Evolutionary conservation across 2,888 invertebrate genomes (phyloP), one percentile per base, ranked within the genome.

Genomic region (Xestobium rufovillosum): DNA sequence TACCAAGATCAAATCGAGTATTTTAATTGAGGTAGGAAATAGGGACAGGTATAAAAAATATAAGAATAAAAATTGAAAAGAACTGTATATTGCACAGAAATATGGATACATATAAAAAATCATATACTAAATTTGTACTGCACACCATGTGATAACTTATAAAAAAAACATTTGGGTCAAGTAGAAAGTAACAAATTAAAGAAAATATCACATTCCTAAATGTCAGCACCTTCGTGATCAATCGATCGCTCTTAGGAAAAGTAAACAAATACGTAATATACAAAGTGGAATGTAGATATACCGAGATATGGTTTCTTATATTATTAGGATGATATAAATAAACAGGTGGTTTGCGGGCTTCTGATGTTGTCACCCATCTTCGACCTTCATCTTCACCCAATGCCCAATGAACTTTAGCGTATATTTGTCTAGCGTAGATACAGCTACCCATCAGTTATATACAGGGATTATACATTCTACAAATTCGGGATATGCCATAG

Each of bases 11-110:
- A n/a, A n/a, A n/a, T n/a, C n/a, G n/a, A n/a, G n/a, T n/a, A n/a
- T n/a, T n/a, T n/a, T n/a, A n/a, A n/a, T n/a, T n/a, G n/a, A n/a
- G n/a, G n/a, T n/a, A n/a, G n/a, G n/a, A n/a, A n/a, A n/a, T n/a
- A n/a, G n/a, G n/a, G n/a, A n/a, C n/a, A n/a, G n/a, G n/a, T n/a
- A n/a, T n/a, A n/a, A n/a, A n/a, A n/a, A n/a, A n/a, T n/a, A n/a
- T n/a, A n/a, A n/a, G n/a, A n/a, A n/a, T n/a, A n/a, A n/a, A n/a
- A n/a, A n/a, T n/a, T n/a, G n/a, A n/a, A n/a, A n/a, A n/a, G n/a
- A 59, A 57, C 53, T 59, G 57, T 57, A 61, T 63, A 63, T 63
- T 64, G 62, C 63, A 64, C 63, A 59, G 60, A 59, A 56, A 59
- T 59, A 56, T 56, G 52, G 59, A 50, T 59, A 61, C 57, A 59